Percentiles rank a stretch among this genome's conserved stretches.
Evolutionary conservation across 2,113 vertebrate species (phyloP).

Genomic region (Leucoraja erinaceus): DNA sequence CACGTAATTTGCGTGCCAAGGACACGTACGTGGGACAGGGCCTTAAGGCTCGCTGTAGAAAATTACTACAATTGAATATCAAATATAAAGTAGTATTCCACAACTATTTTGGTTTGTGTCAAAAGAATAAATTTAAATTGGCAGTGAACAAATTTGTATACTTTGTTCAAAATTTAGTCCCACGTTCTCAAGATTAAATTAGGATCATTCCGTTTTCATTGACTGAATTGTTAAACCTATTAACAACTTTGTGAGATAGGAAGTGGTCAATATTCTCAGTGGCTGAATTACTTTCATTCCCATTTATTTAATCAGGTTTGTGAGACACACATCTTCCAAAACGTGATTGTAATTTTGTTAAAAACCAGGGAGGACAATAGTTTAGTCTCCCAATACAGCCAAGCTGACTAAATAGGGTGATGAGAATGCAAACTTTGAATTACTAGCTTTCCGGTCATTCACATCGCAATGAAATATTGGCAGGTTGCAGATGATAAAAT

Average conservation of each 20-base stretch:
- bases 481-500: neutral
- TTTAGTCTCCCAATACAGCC: neutral
- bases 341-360: neutral
- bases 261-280: neutral
- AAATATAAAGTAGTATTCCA: neutral
- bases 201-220: neutral
- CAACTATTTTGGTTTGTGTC: neutral
- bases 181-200: neutral
- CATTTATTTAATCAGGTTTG: neutral
- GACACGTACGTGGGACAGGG: too few species aligned
- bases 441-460: neutral
- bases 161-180: neutral
- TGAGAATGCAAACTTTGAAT: neutral
- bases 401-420: neutral
- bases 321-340: neutral
- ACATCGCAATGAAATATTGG: neutral
- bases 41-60: neutral
- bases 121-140: neutral
- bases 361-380: neutral
- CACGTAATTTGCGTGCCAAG: too few species aligned
- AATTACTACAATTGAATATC: neutral
- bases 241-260: neutral
- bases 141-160: neutral
- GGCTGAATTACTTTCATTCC: neutral
- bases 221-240: neutral